These are phyloP conservation scores for Vanessa atalanta DNA, from an alignment of 1,140 invertebrate species.

Conservation along the genomic window DNA sequence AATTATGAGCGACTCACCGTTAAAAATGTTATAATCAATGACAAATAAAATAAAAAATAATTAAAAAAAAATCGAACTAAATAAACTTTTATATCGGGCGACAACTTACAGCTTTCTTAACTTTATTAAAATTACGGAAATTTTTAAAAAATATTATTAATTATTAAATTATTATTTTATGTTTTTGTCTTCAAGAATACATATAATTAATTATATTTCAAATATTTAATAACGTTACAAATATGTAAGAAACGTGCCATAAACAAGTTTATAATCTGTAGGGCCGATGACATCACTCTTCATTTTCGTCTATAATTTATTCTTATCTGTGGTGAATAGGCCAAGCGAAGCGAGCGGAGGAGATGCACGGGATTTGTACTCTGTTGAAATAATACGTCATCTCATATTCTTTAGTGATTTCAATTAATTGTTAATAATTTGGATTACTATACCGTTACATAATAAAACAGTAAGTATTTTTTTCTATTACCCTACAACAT, in stretches of 20 bases:
- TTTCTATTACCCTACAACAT: conserved; percentile 37
- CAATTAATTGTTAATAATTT: conserved; percentile 57
- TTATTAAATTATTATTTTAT: too few species aligned
- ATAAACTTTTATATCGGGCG: too few species aligned
- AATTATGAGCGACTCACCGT: too few species aligned
- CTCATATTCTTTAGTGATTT: conserved; percentile 65
- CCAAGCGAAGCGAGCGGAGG: conserved; percentile 71
- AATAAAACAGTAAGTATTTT: conserved; percentile 71
- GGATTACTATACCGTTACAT: conserved; percentile 51
- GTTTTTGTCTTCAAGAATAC: too few species aligned
- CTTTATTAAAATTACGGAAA: too few species aligned
- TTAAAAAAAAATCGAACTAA: too few species aligned
- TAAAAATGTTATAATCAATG: too few species aligned
- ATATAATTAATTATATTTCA: too few species aligned
- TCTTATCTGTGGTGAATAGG: conserved; percentile 51
- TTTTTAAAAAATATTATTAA: too few species aligned
- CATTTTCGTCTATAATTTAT: conserved; percentile 30
- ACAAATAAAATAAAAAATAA: too few species aligned
- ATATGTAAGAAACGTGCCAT: background rate
- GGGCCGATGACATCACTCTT: conserved; percentile 36
- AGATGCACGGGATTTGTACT: conserved; percentile 73
- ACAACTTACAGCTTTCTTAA: too few species aligned
- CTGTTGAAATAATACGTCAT: conserved; percentile 77
- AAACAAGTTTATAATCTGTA: conserved; percentile 30
- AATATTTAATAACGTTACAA: too few species aligned